Base-by-base conservation (phyloP, 2,888 invertebrate species). In the Eupithecia insigniata region DNA sequence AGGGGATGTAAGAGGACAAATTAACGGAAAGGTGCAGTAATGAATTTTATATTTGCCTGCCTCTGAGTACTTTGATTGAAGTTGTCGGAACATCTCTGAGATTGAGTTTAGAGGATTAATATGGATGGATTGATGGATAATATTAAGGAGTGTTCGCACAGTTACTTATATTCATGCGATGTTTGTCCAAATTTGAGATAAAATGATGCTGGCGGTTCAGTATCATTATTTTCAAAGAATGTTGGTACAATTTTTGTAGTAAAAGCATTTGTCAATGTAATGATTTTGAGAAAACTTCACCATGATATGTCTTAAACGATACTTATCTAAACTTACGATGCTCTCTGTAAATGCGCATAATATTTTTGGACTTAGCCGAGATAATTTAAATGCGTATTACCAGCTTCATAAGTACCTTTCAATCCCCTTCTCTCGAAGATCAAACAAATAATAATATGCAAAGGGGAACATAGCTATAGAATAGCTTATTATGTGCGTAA, bases 371-470 rank as follows among this genome's bases (percentile, higher is more conserved):
- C 32, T 66, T 66, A 22, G 16, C 43, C 64, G 26, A 58, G 70
- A 66, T 62, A 55, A 66, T 66, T 73, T 28, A 73, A 74, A 74
- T 73, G 69, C 51, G 67, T 73, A 69, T 75, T 69, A 71, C 73
- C 72, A 74, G 76, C 76, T 73, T 69, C 75, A 68, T 65, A 70
- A 71, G 70, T 70, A 65, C 74, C 70, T 71, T 71, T 64, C 72
- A 68, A 69, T 69, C 71, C 73, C 83, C 81, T 83, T 82, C 84
- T 84, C 85, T 84, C 81, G 84, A 87, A 93, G 92, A 93, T 94
- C 93, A 94, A 94, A 94, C 92, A 92, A 92, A 92, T 70, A 73
- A 69, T 73, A 73, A 67, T 86, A 89, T 86, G 86, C 87, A 88
- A 84, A 89, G 91, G 92, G 92, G 90, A 84, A 78, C 84, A 82